Conservation (phyloP, 1,140 invertebrate genomes). For the Formica exsecta region DNA sequence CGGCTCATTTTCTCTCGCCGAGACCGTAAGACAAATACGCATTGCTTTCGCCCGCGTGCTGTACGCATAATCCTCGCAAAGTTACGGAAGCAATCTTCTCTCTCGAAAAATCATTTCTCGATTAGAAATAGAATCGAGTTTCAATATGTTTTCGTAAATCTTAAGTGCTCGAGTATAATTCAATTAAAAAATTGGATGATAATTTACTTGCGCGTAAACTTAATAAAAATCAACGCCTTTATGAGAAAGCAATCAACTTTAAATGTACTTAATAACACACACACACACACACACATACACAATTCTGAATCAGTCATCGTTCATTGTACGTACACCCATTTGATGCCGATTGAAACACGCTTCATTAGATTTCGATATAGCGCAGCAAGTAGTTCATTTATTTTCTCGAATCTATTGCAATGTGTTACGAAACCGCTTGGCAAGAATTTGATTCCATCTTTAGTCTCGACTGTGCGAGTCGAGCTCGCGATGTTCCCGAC, state of each 20-base stretch:
- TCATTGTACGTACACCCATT: not conserved
- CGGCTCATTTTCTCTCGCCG: not conserved
- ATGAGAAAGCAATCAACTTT: not conserved
- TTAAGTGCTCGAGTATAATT: not conserved
- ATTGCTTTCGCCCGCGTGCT: slow-evolving; percentile 30
- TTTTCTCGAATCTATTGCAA: slow-evolving; percentile 28
- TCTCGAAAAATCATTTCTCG: not conserved
- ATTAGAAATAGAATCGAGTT: not conserved
- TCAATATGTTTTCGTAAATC: not conserved
- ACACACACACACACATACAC: too few relatives aligned
- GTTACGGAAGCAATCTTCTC: not conserved
- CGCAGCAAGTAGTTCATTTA: slow-evolving; percentile 27
- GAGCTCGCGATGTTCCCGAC: slow-evolving; percentile 37
- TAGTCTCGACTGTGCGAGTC: slow-evolving; percentile 12
- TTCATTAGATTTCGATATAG: slow-evolving; percentile 41
- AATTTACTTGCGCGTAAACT: not conserved
- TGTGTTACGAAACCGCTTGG: slow-evolving; percentile 32
- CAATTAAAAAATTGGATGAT: not conserved
- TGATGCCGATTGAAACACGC: slow-evolving; percentile 28
- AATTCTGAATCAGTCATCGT: slow-evolving; percentile 29
- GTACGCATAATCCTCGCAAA: not conserved
- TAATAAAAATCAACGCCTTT: slow-evolving; percentile 5
- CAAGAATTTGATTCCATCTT: slow-evolving; percentile 31
- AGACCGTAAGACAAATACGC: slow-evolving; percentile 20
- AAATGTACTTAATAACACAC: not conserved